Conservation (phyloP, 2,113 vertebrate species). For the Tragelaphus buxtoni region DNA sequence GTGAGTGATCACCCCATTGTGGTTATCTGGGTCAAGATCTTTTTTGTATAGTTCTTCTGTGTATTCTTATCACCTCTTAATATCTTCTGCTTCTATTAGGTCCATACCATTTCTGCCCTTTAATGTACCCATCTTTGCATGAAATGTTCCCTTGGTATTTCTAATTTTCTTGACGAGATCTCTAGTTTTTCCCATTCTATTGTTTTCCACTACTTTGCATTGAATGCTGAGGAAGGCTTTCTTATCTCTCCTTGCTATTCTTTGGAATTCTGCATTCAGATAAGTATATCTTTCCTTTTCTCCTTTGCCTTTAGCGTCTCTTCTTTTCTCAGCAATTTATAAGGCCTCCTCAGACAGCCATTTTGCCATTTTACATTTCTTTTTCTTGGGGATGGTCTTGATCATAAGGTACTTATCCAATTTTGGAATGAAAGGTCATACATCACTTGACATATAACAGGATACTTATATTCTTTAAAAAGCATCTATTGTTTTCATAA, state of each 20-base stretch:
- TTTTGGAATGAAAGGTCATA: neutral
- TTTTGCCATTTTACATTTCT: neutral
- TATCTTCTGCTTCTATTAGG: neutral
- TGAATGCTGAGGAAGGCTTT: neutral
- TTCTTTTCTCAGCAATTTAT: neutral
- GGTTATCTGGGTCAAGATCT: neutral
- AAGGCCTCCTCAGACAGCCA: neutral
- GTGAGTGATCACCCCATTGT: neutral
- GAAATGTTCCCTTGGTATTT: neutral
- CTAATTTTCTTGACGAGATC: neutral
- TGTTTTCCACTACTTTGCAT: neutral
- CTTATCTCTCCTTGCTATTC: neutral
- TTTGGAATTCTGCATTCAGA: neutral
- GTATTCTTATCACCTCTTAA: neutral
- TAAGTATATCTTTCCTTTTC: neutral
- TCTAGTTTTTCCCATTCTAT: neutral
- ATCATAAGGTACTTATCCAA: neutral
- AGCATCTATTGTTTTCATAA: neutral
- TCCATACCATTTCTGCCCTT: neutral
- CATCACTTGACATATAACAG: neutral
- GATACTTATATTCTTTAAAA: neutral
- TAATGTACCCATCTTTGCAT: neutral
- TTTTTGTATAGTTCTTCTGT: neutral
- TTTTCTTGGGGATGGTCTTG: neutral
- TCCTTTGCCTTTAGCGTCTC: neutral